Conservation (phyloP, 2,888 invertebrate genomes). For the Ormyrus labotus region DNA sequence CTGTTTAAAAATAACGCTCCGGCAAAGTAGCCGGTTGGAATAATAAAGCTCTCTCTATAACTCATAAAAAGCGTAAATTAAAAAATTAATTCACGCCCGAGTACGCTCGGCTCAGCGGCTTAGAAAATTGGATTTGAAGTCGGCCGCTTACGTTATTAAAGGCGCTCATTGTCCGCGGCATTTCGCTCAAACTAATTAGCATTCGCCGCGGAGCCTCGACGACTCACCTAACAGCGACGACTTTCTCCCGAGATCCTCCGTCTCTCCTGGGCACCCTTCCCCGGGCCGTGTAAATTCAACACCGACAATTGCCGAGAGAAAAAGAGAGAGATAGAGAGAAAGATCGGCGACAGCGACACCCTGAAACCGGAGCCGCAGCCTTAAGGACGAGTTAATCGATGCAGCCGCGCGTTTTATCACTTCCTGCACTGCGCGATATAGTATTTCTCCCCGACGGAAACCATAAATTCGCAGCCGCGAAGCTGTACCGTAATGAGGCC, state of each 20-base stretch:
- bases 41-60: no score
- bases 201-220: background rate
- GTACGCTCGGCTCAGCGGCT: conserved; percentile 8
- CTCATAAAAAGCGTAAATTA: conserved; percentile 6
- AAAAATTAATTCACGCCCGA: conserved; percentile 26
- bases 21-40: no score
- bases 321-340: background rate
- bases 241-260: conserved; percentile 21
- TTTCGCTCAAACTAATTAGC: conserved; percentile 53
- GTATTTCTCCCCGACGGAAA: conserved; percentile 48
- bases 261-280: background rate
- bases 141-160: background rate
- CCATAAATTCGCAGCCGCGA: conserved; percentile 32
- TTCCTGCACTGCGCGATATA: conserved; percentile 49
- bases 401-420: conserved; percentile 42
- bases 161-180: conserved; percentile 24
- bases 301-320: background rate
- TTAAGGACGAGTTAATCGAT: conserved; percentile 48
- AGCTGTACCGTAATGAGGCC: background rate
- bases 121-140: conserved; percentile 43
- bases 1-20: no score
- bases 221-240: conserved; percentile 11
- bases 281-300: conserved; percentile 11
- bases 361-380: conserved; percentile 29
- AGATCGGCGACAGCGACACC: background rate